Percentiles rank a stretch among this genome's conserved stretches.
Conservation (phyloP, 2,797 vertebrate species). For the Hoplostethus mediterraneus region DNA sequence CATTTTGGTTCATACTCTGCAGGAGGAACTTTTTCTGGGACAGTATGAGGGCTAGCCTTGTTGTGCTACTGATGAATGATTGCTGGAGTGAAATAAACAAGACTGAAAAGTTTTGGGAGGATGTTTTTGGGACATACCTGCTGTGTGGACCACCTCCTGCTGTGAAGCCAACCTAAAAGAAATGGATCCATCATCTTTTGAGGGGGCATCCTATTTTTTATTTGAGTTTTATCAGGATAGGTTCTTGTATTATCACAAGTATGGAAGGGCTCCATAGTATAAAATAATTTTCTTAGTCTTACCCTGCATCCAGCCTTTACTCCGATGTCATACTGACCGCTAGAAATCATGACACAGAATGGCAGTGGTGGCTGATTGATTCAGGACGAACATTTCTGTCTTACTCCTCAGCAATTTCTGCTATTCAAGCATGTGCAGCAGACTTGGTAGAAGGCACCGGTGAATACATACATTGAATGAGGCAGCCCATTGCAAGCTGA, state of each 20-base stretch:
- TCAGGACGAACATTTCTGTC: no score
- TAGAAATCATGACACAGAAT: conserved; percentile 11
- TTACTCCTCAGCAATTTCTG: no score
- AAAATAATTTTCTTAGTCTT: neutral
- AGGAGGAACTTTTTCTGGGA: neutral
- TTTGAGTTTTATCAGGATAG: neutral
- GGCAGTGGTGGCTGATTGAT: conserved; percentile 4
- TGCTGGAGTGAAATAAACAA: neutral
- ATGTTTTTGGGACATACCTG: neutral
- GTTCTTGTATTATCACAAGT: neutral
- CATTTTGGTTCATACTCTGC: conserved; percentile 27
- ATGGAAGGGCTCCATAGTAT: neutral
- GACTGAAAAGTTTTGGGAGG: neutral
- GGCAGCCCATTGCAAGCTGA: conserved; percentile 8
- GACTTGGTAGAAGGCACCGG: neutral
- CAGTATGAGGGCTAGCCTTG: neutral
- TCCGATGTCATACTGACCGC: neutral
- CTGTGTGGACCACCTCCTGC: neutral
- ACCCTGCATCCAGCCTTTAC: conserved; percentile 4
- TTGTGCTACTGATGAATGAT: conserved; percentile 6
- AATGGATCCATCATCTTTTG: neutral
- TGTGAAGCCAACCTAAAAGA: neutral
- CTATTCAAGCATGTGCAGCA: no score
- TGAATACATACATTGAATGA: neutral
- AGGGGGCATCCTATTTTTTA: neutral